phyloP scores from a whole-genome alignment of 2,888 invertebrate genomes.

The Erebia epiphron region DNA sequence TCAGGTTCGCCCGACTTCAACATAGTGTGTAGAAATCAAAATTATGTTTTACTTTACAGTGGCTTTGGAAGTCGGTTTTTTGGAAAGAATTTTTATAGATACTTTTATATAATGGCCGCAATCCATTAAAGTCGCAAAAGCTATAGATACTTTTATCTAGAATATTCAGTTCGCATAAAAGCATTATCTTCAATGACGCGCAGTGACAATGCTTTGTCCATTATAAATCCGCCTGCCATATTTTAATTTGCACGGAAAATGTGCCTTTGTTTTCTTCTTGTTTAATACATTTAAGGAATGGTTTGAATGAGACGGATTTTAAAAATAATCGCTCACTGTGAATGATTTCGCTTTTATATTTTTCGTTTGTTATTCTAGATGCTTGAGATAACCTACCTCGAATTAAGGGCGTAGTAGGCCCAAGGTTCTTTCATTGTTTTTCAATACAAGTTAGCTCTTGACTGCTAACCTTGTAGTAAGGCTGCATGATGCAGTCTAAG shows the following conservation, averaged over 20 bases:
- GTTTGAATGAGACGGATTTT: constrained; percentile 29
- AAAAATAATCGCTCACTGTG: constrained; percentile 15
- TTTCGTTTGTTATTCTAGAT: neutral
- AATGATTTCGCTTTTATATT: constrained; percentile 11
- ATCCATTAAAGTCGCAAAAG: constrained; percentile 11
- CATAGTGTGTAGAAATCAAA: too few relatives aligned
- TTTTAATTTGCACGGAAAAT: constrained; percentile 36
- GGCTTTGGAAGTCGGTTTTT: too few relatives aligned
- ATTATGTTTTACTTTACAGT: too few relatives aligned
- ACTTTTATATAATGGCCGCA: neutral
- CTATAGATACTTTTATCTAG: constrained; percentile 1
- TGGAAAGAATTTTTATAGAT: too few relatives aligned
- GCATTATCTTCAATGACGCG: constrained; percentile 35
- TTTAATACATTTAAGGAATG: constrained; percentile 19
- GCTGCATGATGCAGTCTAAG: neutral
- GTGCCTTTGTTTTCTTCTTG: constrained; percentile 31
- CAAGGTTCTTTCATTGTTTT: too few relatives aligned
- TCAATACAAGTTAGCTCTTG: neutral
- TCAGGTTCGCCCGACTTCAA: too few relatives aligned
- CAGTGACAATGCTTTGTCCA: constrained; percentile 42
- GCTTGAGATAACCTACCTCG: neutral
- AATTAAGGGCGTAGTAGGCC: neutral
- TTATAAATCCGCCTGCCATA: constrained; percentile 29
- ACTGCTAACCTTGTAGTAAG: neutral
- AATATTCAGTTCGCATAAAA: constrained; percentile 30